A percentile compares a stretch with the other conserved stretches of the same genome.
Conservation (phyloP, 2,888 invertebrate species). For the Epiperipatus broadwayi region DNA sequence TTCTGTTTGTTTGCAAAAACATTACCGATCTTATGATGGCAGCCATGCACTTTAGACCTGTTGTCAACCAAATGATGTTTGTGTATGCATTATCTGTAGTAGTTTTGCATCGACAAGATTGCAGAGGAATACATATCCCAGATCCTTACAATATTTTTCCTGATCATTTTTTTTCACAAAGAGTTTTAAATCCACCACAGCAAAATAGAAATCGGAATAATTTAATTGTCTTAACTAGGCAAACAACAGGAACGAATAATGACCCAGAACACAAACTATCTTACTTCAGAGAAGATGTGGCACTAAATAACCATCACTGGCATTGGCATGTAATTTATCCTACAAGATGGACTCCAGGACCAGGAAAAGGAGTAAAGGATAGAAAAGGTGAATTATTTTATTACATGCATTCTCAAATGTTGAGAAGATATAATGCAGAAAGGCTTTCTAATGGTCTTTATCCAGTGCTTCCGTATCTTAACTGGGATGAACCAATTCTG, state of each 20-base stretch:
- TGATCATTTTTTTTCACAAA: no score
- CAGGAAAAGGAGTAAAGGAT: conserved; percentile 29
- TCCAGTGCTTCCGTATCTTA: no score
- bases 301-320: conserved; percentile 75
- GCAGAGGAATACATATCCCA: conserved; percentile 46
- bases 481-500: no score
- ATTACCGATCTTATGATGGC: no score
- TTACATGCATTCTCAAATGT: conserved; percentile 55
- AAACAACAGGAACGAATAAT: conserved; percentile 42
- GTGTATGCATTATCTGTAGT: conserved; percentile 58
- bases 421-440: conserved; percentile 44
- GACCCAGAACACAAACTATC: conserved; percentile 60
- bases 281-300: conserved; percentile 62
- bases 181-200: no score
- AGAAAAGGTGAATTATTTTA: conserved; percentile 57
- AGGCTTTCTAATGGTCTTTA: no score
- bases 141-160: conserved; percentile 59
- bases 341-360: conserved; percentile 46
- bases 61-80: conserved; percentile 57
- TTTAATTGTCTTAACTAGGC: conserved; percentile 12
- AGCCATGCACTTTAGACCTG: no score
- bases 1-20: no score
- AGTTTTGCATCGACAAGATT: conserved; percentile 49
- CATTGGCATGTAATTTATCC: conserved; percentile 79
- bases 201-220: no score